Evolutionary conservation across 2,888 invertebrate genomes (phyloP).

Genomic region (Patella ulyssiponensis): DNA sequence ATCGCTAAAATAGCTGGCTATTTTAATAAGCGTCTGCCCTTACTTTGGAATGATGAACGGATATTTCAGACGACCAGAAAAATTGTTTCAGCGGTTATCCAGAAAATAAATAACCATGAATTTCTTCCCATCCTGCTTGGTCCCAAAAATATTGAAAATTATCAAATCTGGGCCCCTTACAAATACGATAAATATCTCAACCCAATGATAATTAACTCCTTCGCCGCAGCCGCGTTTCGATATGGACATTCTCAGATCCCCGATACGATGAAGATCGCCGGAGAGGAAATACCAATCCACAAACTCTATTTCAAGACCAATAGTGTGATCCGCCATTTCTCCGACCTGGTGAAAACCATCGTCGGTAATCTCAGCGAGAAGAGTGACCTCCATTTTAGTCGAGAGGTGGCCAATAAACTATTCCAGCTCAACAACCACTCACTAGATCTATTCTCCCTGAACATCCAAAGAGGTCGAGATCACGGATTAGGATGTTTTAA

Average conservation of each 20-base stretch:
- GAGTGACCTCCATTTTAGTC: not conserved
- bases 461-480: slow-evolving; percentile 43
- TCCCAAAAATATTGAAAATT: not conserved
- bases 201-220: not conserved
- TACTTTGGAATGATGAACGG: slow-evolving; percentile 21
- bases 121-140: not conserved
- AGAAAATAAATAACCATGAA: not conserved
- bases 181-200: not conserved
- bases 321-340: not conserved
- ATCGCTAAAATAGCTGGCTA: not conserved
- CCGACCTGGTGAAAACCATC: slow-evolving; percentile 10
- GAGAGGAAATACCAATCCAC: not conserved
- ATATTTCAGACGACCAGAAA: not conserved
- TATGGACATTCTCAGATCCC: not conserved
- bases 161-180: not conserved
- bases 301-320: not conserved
- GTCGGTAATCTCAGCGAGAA: not conserved
- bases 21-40: not conserved
- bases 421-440: not conserved
- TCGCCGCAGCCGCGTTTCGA: not conserved
- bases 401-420: not conserved
- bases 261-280: not conserved
- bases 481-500: slow-evolving; percentile 40
- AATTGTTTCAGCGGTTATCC: not conserved
- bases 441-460: slow-evolving; percentile 35